Percentiles rank a stretch among this genome's conserved stretches.
These are phyloP conservation scores for Podabrus alpinus DNA, from an alignment of 2,888 invertebrate genomes.

Conservation along the genomic window DNA sequence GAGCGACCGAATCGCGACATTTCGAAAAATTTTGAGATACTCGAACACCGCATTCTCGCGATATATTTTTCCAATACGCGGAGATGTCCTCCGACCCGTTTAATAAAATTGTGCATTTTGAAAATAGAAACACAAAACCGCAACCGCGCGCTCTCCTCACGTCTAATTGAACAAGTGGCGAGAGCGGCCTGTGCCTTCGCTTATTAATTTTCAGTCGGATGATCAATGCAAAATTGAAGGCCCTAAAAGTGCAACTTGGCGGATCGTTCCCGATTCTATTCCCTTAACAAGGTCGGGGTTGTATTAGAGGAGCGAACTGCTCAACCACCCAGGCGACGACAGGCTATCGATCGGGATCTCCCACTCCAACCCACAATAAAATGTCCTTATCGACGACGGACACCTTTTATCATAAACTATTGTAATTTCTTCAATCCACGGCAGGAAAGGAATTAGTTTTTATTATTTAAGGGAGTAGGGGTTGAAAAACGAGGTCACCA, in stretches of 20 bases:
- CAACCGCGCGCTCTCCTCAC: neutral
- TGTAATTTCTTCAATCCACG: neutral
- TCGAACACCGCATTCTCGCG: too few relatives aligned
- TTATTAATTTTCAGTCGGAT: neutral
- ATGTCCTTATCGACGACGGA: neutral
- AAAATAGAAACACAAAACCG: neutral
- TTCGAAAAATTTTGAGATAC: neutral
- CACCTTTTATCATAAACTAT: neutral
- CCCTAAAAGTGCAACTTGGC: constrained; percentile 7
- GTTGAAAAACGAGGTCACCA: neutral
- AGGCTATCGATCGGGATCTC: neutral
- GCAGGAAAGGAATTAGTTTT: neutral
- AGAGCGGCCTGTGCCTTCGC: neutral
- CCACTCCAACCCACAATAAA: neutral
- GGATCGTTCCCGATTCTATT: constrained; percentile 2
- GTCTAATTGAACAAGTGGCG: neutral
- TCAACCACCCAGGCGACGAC: constrained; percentile 7
- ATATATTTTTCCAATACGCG: neutral
- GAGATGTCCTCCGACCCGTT: neutral
- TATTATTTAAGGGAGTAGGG: neutral
- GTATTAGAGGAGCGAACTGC: neutral
- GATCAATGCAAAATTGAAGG: neutral
- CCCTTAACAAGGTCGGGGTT: constrained; percentile 18
- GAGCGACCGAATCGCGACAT: neutral
- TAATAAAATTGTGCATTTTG: neutral